These are phyloP conservation scores for Leptopilina boulardi DNA, from an alignment of 1,140 invertebrate genomes.

Conservation along the genomic window DNA sequence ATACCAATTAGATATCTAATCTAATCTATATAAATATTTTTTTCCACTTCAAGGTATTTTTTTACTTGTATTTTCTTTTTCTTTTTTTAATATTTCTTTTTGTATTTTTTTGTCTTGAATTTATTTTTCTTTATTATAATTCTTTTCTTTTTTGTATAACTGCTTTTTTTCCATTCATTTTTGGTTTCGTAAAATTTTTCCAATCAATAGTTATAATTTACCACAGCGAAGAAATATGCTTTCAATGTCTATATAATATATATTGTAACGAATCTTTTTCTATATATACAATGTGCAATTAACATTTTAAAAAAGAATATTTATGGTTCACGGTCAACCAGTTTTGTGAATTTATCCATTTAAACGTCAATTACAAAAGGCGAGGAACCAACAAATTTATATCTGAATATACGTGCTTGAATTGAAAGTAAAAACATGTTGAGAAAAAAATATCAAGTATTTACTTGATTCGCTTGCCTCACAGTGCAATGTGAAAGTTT, in stretches of 20 bases:
- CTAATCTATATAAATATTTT: neutral
- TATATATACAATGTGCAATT: neutral
- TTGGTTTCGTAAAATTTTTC: no score
- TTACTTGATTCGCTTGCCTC: constrained; percentile 12
- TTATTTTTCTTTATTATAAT: no score
- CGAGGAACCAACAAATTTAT: constrained; percentile 10
- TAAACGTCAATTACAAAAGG: constrained; percentile 2
- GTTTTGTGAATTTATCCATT: constrained; percentile 7
- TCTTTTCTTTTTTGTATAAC: no score
- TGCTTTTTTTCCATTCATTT: no score
- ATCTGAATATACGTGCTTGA: constrained; percentile 1
- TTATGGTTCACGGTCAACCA: constrained; percentile 3
- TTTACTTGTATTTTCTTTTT: neutral
- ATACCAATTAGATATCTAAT: neutral
- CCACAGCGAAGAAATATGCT: no score
- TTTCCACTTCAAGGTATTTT: neutral
- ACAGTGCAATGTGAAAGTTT: constrained; percentile 6
- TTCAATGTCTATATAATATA: no score
- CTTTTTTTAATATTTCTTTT: no score
- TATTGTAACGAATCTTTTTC: no score
- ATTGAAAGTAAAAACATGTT: constrained; percentile 18
- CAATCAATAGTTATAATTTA: no score
- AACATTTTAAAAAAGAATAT: neutral
- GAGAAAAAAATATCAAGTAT: constrained; percentile 3
- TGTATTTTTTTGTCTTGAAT: no score